A percentile compares a stretch with the other conserved stretches of the same genome.
phyloP scores from a whole-genome alignment of 2,797 vertebrate genomes.

The Pangasius mekongensis region DNA sequence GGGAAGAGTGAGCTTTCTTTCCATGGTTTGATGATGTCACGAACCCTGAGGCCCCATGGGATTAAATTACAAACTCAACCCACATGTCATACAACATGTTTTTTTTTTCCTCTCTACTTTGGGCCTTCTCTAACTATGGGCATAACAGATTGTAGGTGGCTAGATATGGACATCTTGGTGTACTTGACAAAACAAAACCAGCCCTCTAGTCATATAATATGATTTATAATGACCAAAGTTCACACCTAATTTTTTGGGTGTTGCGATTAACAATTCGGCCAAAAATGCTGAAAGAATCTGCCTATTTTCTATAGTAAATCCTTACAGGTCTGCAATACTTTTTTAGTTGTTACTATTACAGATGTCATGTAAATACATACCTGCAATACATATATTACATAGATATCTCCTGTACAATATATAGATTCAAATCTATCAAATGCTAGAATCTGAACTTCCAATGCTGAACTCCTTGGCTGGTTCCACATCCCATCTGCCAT shows the following conservation, averaged over 20 bases:
- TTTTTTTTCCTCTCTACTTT: neutral
- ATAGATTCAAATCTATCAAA: neutral
- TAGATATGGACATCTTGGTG: constrained; percentile 6
- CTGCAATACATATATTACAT: neutral
- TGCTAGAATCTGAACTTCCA: neutral
- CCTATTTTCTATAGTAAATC: neutral
- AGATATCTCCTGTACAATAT: neutral
- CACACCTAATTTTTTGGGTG: neutral
- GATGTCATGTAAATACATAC: neutral
- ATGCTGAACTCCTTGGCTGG: neutral
- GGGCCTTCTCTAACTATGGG: neutral
- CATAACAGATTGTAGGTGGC: neutral
- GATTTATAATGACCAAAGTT: neutral
- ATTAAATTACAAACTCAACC: constrained; percentile 25
- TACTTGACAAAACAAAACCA: neutral
- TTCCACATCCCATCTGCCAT: neutral
- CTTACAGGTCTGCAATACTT: neutral
- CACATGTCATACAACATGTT: constrained; percentile 11
- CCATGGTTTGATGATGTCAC: constrained; percentile 28
- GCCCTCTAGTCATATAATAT: neutral
- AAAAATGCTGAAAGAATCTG: neutral
- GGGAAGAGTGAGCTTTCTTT: constrained; percentile 8
- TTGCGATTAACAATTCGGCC: neutral
- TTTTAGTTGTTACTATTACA: neutral
- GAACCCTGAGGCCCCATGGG: neutral